A percentile compares a stretch with the other conserved stretches of the same genome.
phyloP scores from a whole-genome alignment of 2,797 vertebrate species.

The Pelodytes ibericus region DNA sequence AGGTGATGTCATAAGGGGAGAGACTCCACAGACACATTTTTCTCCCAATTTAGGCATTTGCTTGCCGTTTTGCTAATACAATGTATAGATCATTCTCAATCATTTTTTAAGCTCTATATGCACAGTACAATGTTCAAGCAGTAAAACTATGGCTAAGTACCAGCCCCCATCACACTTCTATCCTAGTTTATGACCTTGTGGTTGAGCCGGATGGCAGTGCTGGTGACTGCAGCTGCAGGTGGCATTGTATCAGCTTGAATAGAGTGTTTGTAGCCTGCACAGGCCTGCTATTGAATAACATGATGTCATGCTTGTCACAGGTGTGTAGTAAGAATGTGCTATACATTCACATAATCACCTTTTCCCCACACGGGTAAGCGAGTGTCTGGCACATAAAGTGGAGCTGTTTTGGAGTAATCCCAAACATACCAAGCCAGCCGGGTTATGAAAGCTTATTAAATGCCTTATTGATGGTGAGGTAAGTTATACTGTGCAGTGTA shows the following conservation, averaged over 20 bases:
- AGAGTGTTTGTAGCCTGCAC: slow-evolving; percentile 25
- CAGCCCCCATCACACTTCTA: not conserved
- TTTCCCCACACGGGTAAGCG: no score
- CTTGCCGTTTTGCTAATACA: no score
- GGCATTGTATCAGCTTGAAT: slow-evolving; percentile 41
- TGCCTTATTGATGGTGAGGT: slow-evolving; percentile 4
- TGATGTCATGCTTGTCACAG: slow-evolving; percentile 41
- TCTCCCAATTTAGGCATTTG: no score
- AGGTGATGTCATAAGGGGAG: no score
- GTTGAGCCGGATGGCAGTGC: not conserved
- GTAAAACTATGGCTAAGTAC: not conserved
- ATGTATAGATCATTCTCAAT: no score
- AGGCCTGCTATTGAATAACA: slow-evolving; percentile 10
- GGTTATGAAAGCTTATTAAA: not conserved
- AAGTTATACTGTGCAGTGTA: not conserved
- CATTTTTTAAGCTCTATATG: no score
- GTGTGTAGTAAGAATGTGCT: slow-evolving; percentile 33
- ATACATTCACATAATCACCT: slow-evolving; percentile 21
- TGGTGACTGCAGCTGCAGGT: slow-evolving; percentile 21
- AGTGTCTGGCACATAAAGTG: slow-evolving; percentile 13
- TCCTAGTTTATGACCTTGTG: slow-evolving; percentile 14
- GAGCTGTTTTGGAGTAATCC: slow-evolving; percentile 11
- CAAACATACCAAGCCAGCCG: slow-evolving; percentile 31
- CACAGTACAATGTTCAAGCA: no score
- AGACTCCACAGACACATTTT: no score